Evolutionary conservation across 92 coral and sea anemone genomes (phyloP).

Genomic region (Virgularia gustaviana): DNA sequence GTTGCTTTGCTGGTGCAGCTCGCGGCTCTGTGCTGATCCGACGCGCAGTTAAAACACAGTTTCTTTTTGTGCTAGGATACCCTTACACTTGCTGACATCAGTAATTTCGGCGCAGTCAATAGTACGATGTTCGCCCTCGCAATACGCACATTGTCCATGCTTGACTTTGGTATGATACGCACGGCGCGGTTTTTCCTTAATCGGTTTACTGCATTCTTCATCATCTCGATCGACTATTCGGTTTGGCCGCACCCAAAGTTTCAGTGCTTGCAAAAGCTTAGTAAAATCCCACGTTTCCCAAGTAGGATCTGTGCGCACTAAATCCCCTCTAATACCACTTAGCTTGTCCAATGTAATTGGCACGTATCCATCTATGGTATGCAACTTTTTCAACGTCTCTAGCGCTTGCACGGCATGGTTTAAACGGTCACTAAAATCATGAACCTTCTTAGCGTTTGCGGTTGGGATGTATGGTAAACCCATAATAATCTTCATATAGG

Average conservation of each 20-base stretch:
- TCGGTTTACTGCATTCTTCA: too few species aligned
- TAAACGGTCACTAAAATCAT: constrained; percentile 26
- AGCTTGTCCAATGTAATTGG: constrained; percentile 43
- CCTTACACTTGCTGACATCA: too few species aligned
- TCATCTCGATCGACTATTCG: too few species aligned
- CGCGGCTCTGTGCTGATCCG: constrained; percentile 8
- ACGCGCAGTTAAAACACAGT: constrained; percentile 24
- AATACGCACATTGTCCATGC: too few species aligned
- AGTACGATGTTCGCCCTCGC: too few species aligned
- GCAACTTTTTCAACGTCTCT: constrained; percentile 40
- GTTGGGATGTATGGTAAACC: constrained; percentile 10
- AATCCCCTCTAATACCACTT: constrained; percentile 37
- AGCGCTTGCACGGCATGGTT: constrained; percentile 1
- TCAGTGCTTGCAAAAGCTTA: constrained; percentile 32
- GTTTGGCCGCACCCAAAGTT: too few species aligned
- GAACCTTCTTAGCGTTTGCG: neutral
- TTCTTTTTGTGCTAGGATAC: too few species aligned
- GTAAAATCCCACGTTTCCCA: constrained; percentile 42
- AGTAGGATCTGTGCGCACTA: constrained; percentile 25
- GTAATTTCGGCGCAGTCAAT: too few species aligned
- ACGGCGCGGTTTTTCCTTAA: too few species aligned
- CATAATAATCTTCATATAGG: constrained; percentile 25
- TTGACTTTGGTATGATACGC: too few species aligned
- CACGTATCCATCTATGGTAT: constrained; percentile 30
- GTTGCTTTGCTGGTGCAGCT: neutral